A percentile compares a stretch with the other conserved stretches of the same genome.
Evolutionary conservation across 2,113 vertebrate genomes (phyloP).

Genomic region (Carassius auratus): DNA sequence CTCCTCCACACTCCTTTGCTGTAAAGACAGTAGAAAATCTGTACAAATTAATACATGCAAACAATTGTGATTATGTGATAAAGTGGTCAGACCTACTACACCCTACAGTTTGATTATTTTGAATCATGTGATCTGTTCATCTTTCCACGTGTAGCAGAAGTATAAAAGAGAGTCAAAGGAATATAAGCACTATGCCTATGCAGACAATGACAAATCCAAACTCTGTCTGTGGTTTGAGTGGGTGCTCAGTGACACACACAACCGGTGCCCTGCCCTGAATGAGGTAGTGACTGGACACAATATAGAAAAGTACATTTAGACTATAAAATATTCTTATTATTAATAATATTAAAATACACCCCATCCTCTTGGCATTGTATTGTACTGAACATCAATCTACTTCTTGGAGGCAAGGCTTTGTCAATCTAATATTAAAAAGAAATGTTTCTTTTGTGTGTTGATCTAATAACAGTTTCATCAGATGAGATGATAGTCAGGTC

Average conservation of each 20-base stretch:
- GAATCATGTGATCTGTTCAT: neutral
- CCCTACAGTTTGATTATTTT: neutral
- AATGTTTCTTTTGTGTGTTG: neutral
- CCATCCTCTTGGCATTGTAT: neutral
- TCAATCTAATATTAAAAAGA: neutral
- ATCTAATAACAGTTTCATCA: neutral
- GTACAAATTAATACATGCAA: neutral
- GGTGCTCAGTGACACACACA: neutral
- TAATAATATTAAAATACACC: neutral
- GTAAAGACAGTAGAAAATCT: neutral
- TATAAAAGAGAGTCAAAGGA: neutral
- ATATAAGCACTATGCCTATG: neutral
- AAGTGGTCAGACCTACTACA: neutral
- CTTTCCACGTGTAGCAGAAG: neutral
- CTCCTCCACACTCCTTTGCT: slow-evolving; percentile 96
- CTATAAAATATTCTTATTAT: too few relatives aligned
- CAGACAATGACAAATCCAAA: slow-evolving; percentile 18
- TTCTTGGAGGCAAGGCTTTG: neutral
- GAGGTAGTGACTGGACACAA: neutral
- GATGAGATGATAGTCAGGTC: too few relatives aligned
- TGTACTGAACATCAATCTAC: neutral
- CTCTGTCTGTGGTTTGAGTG: neutral
- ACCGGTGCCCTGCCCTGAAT: neutral
- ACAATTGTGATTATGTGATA: too few relatives aligned
- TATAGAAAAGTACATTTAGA: neutral